Conservation (phyloP, 2,113 vertebrate genomes). For the Casuarius casuarius region DNA sequence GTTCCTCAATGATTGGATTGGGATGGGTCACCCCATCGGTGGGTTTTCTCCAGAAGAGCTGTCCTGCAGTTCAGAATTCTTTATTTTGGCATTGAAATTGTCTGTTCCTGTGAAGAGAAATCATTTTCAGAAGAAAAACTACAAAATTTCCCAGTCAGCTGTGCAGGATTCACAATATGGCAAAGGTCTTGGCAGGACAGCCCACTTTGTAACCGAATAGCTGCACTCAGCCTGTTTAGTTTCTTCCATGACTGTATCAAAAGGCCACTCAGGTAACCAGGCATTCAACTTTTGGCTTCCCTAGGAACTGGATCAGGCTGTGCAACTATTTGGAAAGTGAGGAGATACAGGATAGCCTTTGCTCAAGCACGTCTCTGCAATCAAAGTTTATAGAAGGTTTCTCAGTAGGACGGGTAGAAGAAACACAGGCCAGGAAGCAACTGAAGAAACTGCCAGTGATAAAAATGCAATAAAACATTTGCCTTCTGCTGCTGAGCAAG, state of each 20-base stretch:
- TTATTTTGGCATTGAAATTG: background rate
- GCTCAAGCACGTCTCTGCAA: background rate
- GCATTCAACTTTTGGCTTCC: background rate
- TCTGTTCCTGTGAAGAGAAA: background rate
- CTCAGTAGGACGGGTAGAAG: background rate
- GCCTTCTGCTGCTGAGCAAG: conserved; percentile 57
- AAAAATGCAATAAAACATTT: conserved; percentile 55
- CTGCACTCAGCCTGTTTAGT: background rate
- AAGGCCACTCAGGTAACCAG: background rate
- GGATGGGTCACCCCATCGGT: background rate
- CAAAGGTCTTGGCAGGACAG: background rate
- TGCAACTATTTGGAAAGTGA: background rate
- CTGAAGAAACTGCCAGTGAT: conserved; percentile 28
- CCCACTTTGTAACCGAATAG: background rate
- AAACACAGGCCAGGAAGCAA: conserved; percentile 33
- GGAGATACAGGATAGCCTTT: background rate
- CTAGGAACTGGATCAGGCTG: background rate
- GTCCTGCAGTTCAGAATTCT: background rate
- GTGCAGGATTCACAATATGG: background rate
- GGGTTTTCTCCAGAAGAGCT: background rate
- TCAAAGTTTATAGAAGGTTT: background rate
- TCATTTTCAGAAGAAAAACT: background rate
- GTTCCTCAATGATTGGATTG: background rate
- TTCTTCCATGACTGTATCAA: background rate
- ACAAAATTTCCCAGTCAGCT: background rate